phyloP scores from a whole-genome alignment of 1,140 invertebrate genomes.

The Goniozus legneri region DNA sequence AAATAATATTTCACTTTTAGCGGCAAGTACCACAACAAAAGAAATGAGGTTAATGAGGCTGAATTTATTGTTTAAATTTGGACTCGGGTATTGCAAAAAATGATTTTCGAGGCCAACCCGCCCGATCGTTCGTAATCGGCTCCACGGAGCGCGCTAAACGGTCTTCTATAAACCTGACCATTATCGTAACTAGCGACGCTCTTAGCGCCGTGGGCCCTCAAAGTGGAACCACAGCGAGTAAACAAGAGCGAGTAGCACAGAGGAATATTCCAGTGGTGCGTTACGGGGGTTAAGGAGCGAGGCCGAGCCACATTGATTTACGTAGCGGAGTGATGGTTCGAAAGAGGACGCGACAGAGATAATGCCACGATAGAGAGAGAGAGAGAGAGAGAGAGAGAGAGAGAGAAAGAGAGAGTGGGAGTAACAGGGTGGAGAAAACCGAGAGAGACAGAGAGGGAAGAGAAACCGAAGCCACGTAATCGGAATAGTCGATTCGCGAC shows the following conservation, averaged over 20 bases:
- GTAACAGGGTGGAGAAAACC: neutral
- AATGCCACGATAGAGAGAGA: slow-evolving; percentile 5
- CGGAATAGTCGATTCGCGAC: slow-evolving; percentile 47
- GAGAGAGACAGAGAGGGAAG: neutral
- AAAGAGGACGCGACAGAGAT: slow-evolving; percentile 9
- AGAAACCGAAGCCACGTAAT: slow-evolving; percentile 47
- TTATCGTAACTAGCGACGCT: neutral
- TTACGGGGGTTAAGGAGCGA: slow-evolving; percentile 36
- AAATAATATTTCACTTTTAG: too few relatives aligned
- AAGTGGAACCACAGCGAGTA: neutral
- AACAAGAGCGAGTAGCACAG: neutral
- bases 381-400: neutral
- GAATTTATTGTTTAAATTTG: too few relatives aligned
- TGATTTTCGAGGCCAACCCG: too few relatives aligned
- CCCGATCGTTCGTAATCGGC: too few relatives aligned
- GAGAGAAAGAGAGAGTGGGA: neutral
- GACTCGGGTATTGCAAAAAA: too few relatives aligned
- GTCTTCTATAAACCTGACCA: too few relatives aligned
- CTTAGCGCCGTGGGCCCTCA: neutral
- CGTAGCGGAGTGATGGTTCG: slow-evolving; percentile 17
- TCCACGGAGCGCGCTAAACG: too few relatives aligned
- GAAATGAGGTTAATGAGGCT: too few relatives aligned
- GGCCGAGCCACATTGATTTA: slow-evolving; percentile 41
- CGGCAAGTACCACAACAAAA: too few relatives aligned
- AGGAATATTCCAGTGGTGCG: slow-evolving; percentile 33